Evolutionary conservation across 2,888 invertebrate genomes (phyloP), one percentile per base, ranked within the genome.

Genomic region (Melikaiella ostensackeni): DNA sequence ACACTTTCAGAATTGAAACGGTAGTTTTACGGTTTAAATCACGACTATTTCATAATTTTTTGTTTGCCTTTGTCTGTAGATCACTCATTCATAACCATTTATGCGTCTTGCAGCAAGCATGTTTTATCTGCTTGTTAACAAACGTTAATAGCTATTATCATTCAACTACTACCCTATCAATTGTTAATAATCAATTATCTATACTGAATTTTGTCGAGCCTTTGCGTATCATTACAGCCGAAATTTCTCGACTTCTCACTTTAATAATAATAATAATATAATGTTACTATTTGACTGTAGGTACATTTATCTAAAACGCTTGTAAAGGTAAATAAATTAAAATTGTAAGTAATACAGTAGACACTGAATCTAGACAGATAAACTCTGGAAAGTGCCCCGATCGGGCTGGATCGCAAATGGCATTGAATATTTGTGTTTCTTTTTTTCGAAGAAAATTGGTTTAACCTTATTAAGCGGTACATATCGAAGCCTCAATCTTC

Each of bases 401-500:
- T 88, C 86, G 84, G 82, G 86, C 85, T 86, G 88, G 86, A 88
- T 86, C 88, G 86, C 82, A 79, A 85, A 86, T 86, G 85, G 86
- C 86, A 83, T 82, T 84, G 83, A 76, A 76, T 81, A 79, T 79
- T 77, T 81, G 78, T 79, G 78, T 81, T 79, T 46, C 38, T 66
- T 66, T 70, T 86, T 84, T 82, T 88, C 85, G 84, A 88, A 85
- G 88, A 86, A 88, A 91, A 91, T 90, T 90, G 84, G 86, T 88
- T 90, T 89, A 89, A 88, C 85, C 84, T 86, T 87, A 85, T 86
- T 85, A 85, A 87, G 88, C 83, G 86, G 86, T 88, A 87, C 86
- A 87, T 87, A 83, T 84, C 82, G 82, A 86, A 86, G 87, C 86
- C 85, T 91, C 89, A 91, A 89, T 91, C 91, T 86, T 97, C 97